Conservation (phyloP, 2,888 invertebrate species). For the Sinodicranocentrus sp. region DNA sequence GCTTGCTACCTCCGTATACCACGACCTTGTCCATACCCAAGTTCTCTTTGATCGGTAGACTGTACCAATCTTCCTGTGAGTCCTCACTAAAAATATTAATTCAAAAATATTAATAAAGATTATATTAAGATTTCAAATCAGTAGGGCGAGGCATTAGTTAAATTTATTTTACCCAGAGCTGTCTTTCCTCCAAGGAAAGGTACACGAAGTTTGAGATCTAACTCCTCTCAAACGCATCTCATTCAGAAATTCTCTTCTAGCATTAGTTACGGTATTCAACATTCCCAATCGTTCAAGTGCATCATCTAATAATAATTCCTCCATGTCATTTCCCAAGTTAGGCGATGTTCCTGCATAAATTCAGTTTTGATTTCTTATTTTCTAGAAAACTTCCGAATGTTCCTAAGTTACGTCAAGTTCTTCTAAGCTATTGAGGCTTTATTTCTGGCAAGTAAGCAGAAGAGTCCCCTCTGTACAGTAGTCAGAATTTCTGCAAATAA, state of each 20-base stretch:
- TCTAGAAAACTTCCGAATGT: no score
- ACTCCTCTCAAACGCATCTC: conserved; percentile 69
- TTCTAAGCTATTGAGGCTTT: no score
- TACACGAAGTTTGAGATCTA: conserved; percentile 64
- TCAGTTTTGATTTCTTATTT: no score
- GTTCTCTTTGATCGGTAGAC: conserved; percentile 58
- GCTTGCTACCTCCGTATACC: conserved; percentile 57
- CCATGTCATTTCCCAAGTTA: conserved; percentile 60
- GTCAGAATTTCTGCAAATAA: no score
- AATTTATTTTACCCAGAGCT: conserved; percentile 13
- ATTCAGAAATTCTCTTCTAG: conserved; percentile 67
- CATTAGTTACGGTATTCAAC: conserved; percentile 69
- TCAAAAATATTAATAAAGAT: neutral
- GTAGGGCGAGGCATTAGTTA: no score
- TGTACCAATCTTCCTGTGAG: conserved; percentile 61
- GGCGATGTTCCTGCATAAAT: no score
- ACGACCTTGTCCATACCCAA: conserved; percentile 58
- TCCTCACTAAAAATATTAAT: conserved; percentile 48
- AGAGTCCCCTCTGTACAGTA: no score
- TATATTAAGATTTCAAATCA: no score
- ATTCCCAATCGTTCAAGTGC: conserved; percentile 68
- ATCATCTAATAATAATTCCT: conserved; percentile 67
- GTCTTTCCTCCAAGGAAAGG: conserved; percentile 67
- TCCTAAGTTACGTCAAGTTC: no score
- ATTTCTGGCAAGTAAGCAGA: no score